Base-by-base conservation (phyloP, 2,113 vertebrate species). In the Todiramphus chloris region DNA sequence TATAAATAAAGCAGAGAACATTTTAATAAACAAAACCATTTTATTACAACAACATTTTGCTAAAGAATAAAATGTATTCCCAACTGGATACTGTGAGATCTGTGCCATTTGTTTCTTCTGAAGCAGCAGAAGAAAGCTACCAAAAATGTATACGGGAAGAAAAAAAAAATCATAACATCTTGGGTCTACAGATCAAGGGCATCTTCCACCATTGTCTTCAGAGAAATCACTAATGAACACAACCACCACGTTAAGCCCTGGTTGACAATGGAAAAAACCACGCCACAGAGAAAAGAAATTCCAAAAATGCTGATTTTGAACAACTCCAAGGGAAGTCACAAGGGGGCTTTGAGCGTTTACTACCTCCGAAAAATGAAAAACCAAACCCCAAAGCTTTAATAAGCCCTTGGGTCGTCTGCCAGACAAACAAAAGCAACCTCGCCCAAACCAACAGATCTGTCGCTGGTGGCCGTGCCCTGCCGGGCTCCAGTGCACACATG, bases 41-140 rank as follows among this genome's bases (percentile, higher is more conserved):
- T 96, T 93, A 97, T 97, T 96, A 94, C 95, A 91, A 93, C 90
- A 95, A 92, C 81, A 69, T 95, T 97, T 96, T 93, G 77, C 80
- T 92, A 96, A 96, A 95, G 94, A 93, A 93, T 96, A 94, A 94
- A 94, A 79, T 35, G 83, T 77, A 96, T 95, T 96, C 94, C 94
- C 91, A 87, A 83, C 11, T 80, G 95, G 91, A 63, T 79, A 46
- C 24, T 50, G 70, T 1, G 15, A 89, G 91, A 92, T 84, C 76
- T 41, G 23, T 89, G 77, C 92, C 86, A 92, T 91, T 96, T 94
- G 56, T 83, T 87, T 93, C 69, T 66, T 89, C 72, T 80, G 41
- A 89, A 63, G 81, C 74, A 82, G 27, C 44, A 94, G 66, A 56
- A 79, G 62, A 89, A 94, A 96, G 78, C 79, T 86, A 94, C 75